Evolutionary conservation across 2,888 invertebrate genomes (phyloP), one percentile per base, ranked within the genome.

Genomic region (Lacanobia wlatinum): DNA sequence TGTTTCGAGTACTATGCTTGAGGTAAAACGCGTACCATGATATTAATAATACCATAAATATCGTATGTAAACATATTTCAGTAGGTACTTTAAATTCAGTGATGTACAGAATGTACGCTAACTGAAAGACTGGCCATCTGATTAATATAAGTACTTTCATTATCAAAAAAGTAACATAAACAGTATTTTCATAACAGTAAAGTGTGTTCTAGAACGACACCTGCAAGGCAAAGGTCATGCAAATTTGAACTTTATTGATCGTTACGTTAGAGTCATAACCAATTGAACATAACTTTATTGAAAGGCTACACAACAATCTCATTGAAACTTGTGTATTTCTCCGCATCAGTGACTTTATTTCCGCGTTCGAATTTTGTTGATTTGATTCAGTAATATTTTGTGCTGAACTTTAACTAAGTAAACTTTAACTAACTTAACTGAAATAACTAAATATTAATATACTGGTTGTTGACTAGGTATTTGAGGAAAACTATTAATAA

Each of bases 341-440:
- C 70, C 18, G 76, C 81, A 43, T 48, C 52, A 64, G 7, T 75
- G 61, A 50, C n/a, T 69, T 62, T 46, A 50, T 68, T 69, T 62
- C 28, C 61, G 46, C n/a, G 18, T 46, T 63, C n/a, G 14, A 21
- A 16, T 60, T 34, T 38, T 48, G 21, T 69, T 53, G 59, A 55
- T 66, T 59, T n/a, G 28, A 55, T 67, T 63, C 23, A 14, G 56
- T 56, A 43, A 58, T 53, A 40, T 48, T 46, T 48, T 48, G 48
- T 48, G 28, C 28, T 28, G 6, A 34, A 34, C 34, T 28, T 28
- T 28, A 28, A 28, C 28, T 28, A 28, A 28, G n/a, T n/a, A 28
- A 28, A 28, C 28, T 28, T 28, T 28, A 28, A 28, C 28, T 28
- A 28, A 28, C 28, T 28, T 28, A 28, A 28, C 28, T 28, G 28